Base-by-base conservation (phyloP, 92 coral and sea anemone genomes). In the Epizoanthus fatuus region DNA sequence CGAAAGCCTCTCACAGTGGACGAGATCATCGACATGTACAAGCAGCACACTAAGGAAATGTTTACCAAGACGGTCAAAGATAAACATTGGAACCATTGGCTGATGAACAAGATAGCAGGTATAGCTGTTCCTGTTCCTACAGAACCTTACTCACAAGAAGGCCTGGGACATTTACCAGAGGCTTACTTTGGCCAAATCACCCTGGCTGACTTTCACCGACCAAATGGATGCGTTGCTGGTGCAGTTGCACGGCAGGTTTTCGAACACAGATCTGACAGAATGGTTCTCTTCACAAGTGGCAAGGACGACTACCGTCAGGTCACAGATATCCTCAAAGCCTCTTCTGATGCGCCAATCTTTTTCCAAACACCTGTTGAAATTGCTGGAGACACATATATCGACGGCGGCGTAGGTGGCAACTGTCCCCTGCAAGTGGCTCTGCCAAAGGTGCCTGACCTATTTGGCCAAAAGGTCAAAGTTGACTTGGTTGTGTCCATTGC, bases 341-440 rank as follows among this genome's bases (percentile, higher is more conserved):
- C 88, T 17, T 20, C 88, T 14, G 82, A 73, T 35, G 88, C 88
- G 51, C 88, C 84, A 42, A 35, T 84, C 17, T 84, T 19, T 45
- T 84, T 84, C 54, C 64, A 42, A 58, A 84, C 87, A 12, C 87
- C 87, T 11, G 84, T 54, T 39, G 29, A 44, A 10, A 84, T 84
- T 59, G 57, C 19, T 2, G 87, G 81, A 0, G 87, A 84, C 22
- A 44, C 9, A 13, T 84, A 54, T 54, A 22, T 84, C 0, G 87
- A 84, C 22, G 84, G 87, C 25, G 87, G 87, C 4, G 83, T 73
- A 17, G 88, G 88, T 1, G 88, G 84, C 16, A 84, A 84, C 72
- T 84, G 88, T 49, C 88, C 88, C 13, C 52, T 84, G 7, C 58
- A 15, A n/a, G 85, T 74, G 51, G 84, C 88, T 3, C 42, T 73